Conservation (phyloP, 92 coral and sea anemone species). For the Meandrina meandrites region DNA sequence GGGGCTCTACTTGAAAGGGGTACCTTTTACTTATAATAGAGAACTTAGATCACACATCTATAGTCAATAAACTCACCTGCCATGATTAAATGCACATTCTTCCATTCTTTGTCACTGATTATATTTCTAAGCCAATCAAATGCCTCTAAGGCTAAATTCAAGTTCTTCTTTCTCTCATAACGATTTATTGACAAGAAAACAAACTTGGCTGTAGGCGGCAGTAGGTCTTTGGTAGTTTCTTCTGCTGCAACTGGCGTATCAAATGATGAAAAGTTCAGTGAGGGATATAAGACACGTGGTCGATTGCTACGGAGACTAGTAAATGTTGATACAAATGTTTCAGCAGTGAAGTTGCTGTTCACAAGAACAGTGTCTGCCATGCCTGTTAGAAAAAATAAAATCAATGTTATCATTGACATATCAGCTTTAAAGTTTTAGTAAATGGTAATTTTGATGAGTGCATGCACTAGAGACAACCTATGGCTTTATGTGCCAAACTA, state of each 20-base stretch:
- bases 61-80: slow-evolving; percentile 66
- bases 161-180: slow-evolving; percentile 94
- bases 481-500: too few species aligned
- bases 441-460: too few species aligned
- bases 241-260: slow-evolving; percentile 55
- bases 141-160: slow-evolving; percentile 86
- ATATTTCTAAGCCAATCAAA: slow-evolving; percentile 76
- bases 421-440: too few species aligned
- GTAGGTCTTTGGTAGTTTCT: slow-evolving; percentile 53
- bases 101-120: slow-evolving; percentile 73
- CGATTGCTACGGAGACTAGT: slow-evolving; percentile 60
- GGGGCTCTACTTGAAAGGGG: too few species aligned
- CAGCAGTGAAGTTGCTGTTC: slow-evolving; percentile 95
- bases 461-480: too few species aligned
- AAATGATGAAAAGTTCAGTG: slow-evolving; percentile 85
- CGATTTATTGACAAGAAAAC: slow-evolving; percentile 94
- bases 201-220: slow-evolving; percentile 82
- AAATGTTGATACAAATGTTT: slow-evolving; percentile 86
- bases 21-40: too few species aligned
- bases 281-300: slow-evolving; percentile 90
- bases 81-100: slow-evolving; percentile 78
- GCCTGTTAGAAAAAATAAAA: slow-evolving; percentile 46
- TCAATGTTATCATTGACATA: neutral
- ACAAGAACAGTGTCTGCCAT: slow-evolving; percentile 94
- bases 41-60: too few species aligned